phyloP scores from a whole-genome alignment of 2,113 vertebrate species.

The Pteronura brasiliensis region DNA sequence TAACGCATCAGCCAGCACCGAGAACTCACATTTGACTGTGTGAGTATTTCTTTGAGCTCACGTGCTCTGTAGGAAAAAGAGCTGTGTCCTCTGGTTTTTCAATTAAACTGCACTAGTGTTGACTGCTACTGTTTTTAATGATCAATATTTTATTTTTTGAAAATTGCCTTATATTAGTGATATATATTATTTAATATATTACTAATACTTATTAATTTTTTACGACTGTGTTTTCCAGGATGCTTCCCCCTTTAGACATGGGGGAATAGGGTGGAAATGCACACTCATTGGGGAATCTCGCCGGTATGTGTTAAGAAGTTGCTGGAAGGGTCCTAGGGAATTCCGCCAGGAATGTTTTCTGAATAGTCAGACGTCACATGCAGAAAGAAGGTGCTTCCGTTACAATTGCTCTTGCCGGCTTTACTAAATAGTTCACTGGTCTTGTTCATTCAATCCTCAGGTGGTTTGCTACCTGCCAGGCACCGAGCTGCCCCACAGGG shows the following conservation, averaged over 20 bases:
- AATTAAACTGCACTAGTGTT: neutral
- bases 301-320: neutral
- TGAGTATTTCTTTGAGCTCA: neutral
- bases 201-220: too few relatives aligned
- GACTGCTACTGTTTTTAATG: neutral
- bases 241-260: neutral
- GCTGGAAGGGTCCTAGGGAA: neutral
- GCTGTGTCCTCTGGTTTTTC: neutral
- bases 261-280: neutral
- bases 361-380: neutral
- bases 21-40: neutral
- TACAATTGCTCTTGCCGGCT: neutral
- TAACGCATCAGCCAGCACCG: fast-evolving
- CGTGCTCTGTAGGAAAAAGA: neutral
- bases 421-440: neutral
- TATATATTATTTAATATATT: neutral
- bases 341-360: neutral
- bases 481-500: neutral
- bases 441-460: neutral
- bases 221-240: too few relatives aligned
- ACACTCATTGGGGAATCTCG: neutral
- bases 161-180: neutral
- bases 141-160: neutral
- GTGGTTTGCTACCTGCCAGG: neutral
- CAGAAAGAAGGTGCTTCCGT: neutral